Percentiles rank a stretch among this genome's conserved stretches.
These are phyloP conservation scores for Axis porcinus DNA, from an alignment of 2,113 vertebrate species.

Conservation along the genomic window DNA sequence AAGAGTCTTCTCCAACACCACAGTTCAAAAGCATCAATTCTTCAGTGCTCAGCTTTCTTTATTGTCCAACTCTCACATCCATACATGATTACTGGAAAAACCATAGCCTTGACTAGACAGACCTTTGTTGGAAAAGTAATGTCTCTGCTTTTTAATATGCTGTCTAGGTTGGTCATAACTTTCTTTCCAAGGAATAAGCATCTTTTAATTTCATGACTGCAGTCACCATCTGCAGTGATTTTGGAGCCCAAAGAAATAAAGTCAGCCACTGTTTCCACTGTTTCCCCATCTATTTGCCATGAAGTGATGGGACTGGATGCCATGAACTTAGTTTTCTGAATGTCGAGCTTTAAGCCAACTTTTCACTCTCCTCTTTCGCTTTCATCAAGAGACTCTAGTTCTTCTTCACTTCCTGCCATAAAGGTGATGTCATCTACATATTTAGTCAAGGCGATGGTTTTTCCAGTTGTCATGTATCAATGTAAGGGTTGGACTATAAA, in stretches of 20 bases:
- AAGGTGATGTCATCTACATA: not conserved
- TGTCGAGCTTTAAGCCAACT: not conserved
- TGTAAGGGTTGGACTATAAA: not conserved
- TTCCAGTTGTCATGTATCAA: not conserved
- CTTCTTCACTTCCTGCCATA: not conserved
- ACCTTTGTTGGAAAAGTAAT: not conserved
- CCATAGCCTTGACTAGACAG: not conserved
- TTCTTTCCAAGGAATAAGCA: not conserved
- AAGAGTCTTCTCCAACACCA: not conserved
- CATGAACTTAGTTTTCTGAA: not conserved
- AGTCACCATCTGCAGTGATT: not conserved
- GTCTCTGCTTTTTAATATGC: not conserved
- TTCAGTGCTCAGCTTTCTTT: no score
- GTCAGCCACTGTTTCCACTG: not conserved
- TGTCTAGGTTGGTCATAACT: not conserved
- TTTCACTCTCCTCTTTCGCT: not conserved
- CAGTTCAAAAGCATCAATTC: not conserved
- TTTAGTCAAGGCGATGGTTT: not conserved
- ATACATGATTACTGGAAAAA: not conserved
- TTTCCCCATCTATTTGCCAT: not conserved
- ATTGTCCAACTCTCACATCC: no score
- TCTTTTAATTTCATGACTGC: not conserved
- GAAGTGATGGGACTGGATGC: not conserved
- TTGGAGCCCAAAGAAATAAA: not conserved
- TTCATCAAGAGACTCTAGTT: not conserved